Conservation (phyloP, 2,888 invertebrate species). For the Agonum fuliginosum region DNA sequence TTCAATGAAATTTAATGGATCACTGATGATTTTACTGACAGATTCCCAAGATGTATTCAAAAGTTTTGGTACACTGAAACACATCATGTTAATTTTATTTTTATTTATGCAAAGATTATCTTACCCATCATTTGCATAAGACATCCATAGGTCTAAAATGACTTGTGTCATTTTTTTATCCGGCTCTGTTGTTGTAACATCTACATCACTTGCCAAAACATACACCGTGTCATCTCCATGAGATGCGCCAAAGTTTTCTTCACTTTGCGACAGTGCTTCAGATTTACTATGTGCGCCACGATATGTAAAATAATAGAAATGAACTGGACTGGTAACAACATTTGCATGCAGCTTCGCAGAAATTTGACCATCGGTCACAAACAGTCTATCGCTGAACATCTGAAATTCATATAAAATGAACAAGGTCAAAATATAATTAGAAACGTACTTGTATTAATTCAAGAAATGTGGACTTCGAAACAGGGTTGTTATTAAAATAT, state of each 20-base stretch:
- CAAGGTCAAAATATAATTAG: background rate
- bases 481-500: conserved; percentile 75
- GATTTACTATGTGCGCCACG: conserved; percentile 77
- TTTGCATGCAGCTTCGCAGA: conserved; percentile 78
- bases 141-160: conserved; percentile 75
- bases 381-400: conserved; percentile 81
- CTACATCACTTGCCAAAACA: conserved; percentile 72
- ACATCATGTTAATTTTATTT: background rate
- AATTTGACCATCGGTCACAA: conserved; percentile 77
- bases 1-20: conserved; percentile 74
- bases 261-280: conserved; percentile 74
- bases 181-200: conserved; percentile 69
- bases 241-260: conserved; percentile 78
- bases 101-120: conserved; percentile 55
- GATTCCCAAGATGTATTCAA: conserved; percentile 14
- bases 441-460: conserved; percentile 62
- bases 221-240: conserved; percentile 79
- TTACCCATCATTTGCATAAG: conserved; percentile 77
- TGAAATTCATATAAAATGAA: conserved; percentile 65
- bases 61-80: conserved; percentile 64
- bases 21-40: conserved; percentile 64
- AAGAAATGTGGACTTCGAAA: conserved; percentile 68
- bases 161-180: conserved; percentile 75
- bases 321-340: conserved; percentile 77
- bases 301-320: conserved; percentile 80